Evolutionary conservation across 1,140 invertebrate genomes (phyloP), one percentile per base, ranked within the genome.

Genomic region (Eurosta solidaginis): DNA sequence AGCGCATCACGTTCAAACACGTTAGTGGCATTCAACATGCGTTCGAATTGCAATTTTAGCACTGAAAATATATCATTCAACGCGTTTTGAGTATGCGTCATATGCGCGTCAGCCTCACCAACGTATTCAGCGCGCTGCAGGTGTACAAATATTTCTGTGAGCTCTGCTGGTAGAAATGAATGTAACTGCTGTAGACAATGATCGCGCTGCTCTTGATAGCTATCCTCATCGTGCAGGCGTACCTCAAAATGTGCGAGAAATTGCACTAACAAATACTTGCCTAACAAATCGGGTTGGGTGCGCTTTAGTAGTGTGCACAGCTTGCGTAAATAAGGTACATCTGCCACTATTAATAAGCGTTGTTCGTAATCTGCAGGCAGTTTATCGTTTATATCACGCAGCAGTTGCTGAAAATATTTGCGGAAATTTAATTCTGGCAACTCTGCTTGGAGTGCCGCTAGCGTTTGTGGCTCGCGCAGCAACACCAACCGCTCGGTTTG

Each of bases 261-360:
- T 59, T 86, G 83, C 3, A 86, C 59, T 0, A 87, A 78, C 76
- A 86, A 52, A 82, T 84, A 86, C 6, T 81, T 84, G 63, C 80
- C 84, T 0, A 84, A n/a, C 0, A 79, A 63, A 1, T 82, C 45
- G 0, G 74, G 36, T 59, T 81, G 80, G 4, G 74, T 59, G 7
- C n/a, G 20, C 1, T 29, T 17, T 14, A 86, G 9, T 1, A 86
- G 17, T 0, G 40, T 17, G 17, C 80, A 73, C 36, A 87, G 4
- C 0, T 78, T 74, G 1, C 75, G 27, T 40, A 87, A 12, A n/a
- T 85, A 86, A 1, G 50, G 75, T 6, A 76, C 14, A n/a, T 86
- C 83, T 0, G 81, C 85, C n/a, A 86, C 85, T 1, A 87, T 29
- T 29, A 82, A 47, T 47, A 86, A 17, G 1, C 79, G 47, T 5